Conservation (phyloP, 2,888 invertebrate species). For the Philonicus albiceps region DNA sequence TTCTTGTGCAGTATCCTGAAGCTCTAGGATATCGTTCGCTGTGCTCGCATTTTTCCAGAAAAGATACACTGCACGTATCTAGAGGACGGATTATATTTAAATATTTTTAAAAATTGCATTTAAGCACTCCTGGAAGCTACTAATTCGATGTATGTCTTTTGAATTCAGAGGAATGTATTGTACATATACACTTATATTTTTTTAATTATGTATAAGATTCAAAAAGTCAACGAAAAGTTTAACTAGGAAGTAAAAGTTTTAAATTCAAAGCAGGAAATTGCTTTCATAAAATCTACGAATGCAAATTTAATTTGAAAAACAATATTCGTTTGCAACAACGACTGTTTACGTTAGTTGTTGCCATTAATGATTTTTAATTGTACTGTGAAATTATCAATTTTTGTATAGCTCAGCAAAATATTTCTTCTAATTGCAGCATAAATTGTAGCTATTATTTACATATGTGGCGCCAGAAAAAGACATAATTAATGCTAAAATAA, state of each 20-base stretch:
- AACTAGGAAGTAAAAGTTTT: background rate
- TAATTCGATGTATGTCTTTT: background rate
- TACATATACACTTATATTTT: too few relatives aligned
- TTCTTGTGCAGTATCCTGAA: background rate
- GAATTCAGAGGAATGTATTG: background rate
- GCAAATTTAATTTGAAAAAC: background rate
- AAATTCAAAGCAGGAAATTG: background rate
- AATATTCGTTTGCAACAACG: background rate
- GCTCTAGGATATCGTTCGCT: background rate
- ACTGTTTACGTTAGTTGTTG: background rate
- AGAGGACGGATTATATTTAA: background rate
- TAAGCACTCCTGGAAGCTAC: background rate
- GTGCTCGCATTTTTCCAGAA: background rate
- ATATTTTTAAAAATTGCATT: background rate
- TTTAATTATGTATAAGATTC: background rate
- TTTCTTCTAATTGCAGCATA: background rate
- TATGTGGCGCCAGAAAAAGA: background rate
- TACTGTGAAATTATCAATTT: background rate
- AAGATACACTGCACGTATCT: background rate
- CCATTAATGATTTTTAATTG: background rate
- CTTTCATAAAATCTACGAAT: background rate
- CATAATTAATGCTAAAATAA: background rate
- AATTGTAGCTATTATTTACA: background rate
- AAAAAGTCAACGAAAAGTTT: background rate
- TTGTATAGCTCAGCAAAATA: background rate